A percentile compares a stretch with the other conserved stretches of the same genome.
Evolutionary conservation across 2,113 vertebrate genomes (phyloP).

Genomic region (Diadophis punctatus): DNA sequence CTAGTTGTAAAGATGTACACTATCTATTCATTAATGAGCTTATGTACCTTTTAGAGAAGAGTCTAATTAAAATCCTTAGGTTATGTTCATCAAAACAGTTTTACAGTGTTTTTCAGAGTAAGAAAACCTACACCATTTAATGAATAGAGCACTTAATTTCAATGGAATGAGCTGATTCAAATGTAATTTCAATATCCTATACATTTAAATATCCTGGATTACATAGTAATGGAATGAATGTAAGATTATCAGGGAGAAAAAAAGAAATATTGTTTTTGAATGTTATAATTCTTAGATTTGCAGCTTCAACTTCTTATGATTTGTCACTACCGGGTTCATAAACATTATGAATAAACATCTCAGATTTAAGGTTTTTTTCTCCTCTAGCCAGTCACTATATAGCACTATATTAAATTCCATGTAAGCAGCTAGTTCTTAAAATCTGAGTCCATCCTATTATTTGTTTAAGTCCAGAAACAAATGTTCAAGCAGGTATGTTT

Average conservation of each 20-base stretch:
- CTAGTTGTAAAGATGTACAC: conserved; percentile 50
- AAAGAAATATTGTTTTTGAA: neutral
- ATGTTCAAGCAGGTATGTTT: neutral
- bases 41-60: conserved; percentile 45
- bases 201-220: conserved; percentile 44
- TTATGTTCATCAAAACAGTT: conserved; percentile 40
- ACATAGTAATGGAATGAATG: conserved; percentile 33
- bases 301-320: neutral
- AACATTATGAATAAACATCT: neutral
- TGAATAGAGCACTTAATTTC: conserved; percentile 38
- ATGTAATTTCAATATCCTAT: conserved; percentile 50
- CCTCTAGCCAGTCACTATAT: neutral
- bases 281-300: neutral
- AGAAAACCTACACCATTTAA: conserved; percentile 43
- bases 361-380: neutral
- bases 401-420: neutral
- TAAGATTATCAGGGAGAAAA: neutral
- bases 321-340: neutral
- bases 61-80: conserved; percentile 52
- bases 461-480: neutral
- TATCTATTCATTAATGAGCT: conserved; percentile 48
- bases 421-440: neutral
- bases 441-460: neutral
- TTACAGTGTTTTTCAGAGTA: conserved; percentile 33
- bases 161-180: conserved; percentile 44